Evolutionary conservation across 2,797 vertebrate genomes (phyloP), one percentile per base, ranked within the genome.

Genomic region (Gymnoscopelus braueri): DNA sequence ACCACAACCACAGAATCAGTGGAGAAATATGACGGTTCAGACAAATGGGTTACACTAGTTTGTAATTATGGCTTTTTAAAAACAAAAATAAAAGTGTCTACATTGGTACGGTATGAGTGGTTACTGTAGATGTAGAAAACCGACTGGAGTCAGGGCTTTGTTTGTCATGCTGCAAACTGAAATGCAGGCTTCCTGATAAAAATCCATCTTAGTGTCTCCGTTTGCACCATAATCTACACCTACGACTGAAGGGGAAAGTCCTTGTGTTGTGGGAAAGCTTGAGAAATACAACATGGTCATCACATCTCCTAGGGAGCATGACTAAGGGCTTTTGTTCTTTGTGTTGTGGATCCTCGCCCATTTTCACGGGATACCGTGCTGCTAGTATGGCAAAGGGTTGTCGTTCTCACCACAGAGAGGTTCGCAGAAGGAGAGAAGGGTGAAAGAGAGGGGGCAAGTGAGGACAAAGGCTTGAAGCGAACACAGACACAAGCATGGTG

Each of bases 31-130:
- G 77, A 79, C 2, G 35, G 67, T 63, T 81, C 75, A 77, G 32
- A 81, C 63, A 74, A 58, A 70, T 44, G 64, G 67, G 69, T 72
- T 67, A 57, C 65, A 68, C 60, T 8, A 75, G 67, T 65, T 79
- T 81, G 71, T 72, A 84, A 87, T 88, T 86, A 74, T 78, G 81
- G 80, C 66, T 80, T 84, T 78, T 60, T 29, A 39, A 74, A 71
- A 72, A 71, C 44, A 67, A 72, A 79, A 83, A 84, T 74, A 75
- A 80, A 55, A 59, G 24, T 32, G 35, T 68, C 24, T 49, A 47
- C 67, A 14, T 65, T 15, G n/a, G 35, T 58, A 61, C n/a, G 65
- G 10, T 65, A 75, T 64, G 64, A 72, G 48, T 50, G 60, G 14
- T 72, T 26, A 63, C 5, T 44, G 39, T 44, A 10, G 39, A 44